These are phyloP conservation scores for Embiotoca jacksoni DNA, from an alignment of 2,113 vertebrate species.

Conservation along the genomic window DNA sequence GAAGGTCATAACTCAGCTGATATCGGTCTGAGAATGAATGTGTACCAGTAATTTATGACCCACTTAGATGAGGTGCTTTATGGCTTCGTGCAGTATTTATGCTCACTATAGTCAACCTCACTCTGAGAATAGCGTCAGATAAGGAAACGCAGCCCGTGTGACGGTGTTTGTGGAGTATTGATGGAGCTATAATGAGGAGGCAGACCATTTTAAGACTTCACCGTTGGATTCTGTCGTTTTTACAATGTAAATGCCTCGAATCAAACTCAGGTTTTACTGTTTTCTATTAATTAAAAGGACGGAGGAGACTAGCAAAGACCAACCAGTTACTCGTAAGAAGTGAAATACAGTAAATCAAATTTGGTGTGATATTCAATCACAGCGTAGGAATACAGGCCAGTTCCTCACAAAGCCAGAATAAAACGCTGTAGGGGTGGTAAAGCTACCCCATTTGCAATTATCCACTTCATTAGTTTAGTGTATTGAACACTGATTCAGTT, in stretches of 20 bases:
- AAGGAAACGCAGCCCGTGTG: constrained; percentile 23
- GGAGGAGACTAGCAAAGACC: neutral
- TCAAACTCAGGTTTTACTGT: constrained; percentile 5
- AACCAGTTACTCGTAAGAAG: neutral
- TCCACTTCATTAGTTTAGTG: neutral
- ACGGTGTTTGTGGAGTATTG: constrained; percentile 44
- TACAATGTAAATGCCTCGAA: neutral
- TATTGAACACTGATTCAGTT: neutral
- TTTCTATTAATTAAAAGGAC: neutral
- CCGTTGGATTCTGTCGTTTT: neutral
- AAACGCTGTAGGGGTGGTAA: neutral
- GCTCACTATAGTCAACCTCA: constrained; percentile 35
- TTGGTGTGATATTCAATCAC: neutral
- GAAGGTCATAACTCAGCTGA: constrained; percentile 48
- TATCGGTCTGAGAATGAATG: constrained; percentile 39
- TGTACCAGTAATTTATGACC: constrained; percentile 62
- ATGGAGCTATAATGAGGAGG: constrained; percentile 40
- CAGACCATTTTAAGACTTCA: constrained; percentile 27
- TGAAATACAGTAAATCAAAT: neutral
- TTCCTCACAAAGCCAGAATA: neutral
- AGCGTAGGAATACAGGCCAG: neutral
- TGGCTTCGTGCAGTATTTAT: constrained; percentile 71
- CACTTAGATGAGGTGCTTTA: constrained; percentile 62
- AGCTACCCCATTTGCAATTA: neutral
- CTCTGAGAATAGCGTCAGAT: constrained; percentile 36